Base-by-base conservation (phyloP, 2,888 invertebrate genomes). In the Rhogogaster chlorosoma region DNA sequence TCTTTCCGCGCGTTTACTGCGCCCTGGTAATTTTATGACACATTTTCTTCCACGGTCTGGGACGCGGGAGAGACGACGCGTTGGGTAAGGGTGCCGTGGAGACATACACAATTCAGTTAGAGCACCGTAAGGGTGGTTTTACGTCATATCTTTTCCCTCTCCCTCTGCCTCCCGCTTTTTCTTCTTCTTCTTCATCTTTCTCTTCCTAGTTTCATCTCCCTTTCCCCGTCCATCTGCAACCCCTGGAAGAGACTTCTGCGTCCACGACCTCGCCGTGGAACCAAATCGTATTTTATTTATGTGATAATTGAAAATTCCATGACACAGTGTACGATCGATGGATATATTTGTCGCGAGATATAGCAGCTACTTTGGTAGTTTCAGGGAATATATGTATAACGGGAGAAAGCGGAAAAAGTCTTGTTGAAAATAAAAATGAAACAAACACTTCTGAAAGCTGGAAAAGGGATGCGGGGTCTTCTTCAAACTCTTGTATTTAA, bases 251-350 rank as follows among this genome's bases (percentile, higher is more conserved):
- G n/a, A 32, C 32, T 32, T 36, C 70, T 9, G 36, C 70, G 70
- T 70, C 70, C 70, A 70, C 32, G 70, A 70, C 18, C 61, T n/a
- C 32, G 29, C 29, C 32, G 67, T 9, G 36, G 22, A n/a, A 70
- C 36, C 32, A 0, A 32, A 36, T 36, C 70, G 89, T 92, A 89
- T 91, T 90, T 92, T 92, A 92, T 92, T 92, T 90, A 92, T 70
- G 85, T 87, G 87, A 90, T 92, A 92, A 92, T 92, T 92, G 92
- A 92, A 92, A 92, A 91, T 92, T 92, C 91, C 86, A 86, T 88
- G 89, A 89, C 88, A 89, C 90, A 9, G 12, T n/a, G n/a, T 29
- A 91, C 89, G 90, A 90, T 89, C 91, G 88, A 92, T 92, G 90
- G 91, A 92, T 92, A 73, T 22, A 18, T 42, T 67, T 26, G 22